phyloP scores from a whole-genome alignment of 2,888 invertebrate genomes.

The Stenurella melanura region DNA sequence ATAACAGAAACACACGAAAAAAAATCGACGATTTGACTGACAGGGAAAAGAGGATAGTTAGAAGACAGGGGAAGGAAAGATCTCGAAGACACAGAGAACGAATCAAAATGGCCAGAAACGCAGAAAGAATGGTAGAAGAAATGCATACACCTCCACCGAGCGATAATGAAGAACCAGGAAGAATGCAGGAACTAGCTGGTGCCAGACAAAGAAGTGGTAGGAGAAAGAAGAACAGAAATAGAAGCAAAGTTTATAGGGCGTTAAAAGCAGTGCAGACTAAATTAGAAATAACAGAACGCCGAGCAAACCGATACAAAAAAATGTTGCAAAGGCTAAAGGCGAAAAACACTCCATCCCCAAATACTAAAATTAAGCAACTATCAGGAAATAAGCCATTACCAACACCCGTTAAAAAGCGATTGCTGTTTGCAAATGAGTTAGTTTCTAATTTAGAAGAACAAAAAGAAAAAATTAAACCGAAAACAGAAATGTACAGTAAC shows the following conservation, averaged over 20 bases:
- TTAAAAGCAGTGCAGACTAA: neutral
- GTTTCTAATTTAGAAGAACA: neutral
- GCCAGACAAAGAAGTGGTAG: neutral
- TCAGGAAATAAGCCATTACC: neutral
- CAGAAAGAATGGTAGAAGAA: neutral
- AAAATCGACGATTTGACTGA: neutral
- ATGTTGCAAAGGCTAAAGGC: no score
- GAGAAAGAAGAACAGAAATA: conserved; percentile 11
- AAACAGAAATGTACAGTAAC: conserved; percentile 4
- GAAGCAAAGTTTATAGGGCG: conserved; percentile 5
- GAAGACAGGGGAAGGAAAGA: neutral
- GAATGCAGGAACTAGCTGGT: neutral
- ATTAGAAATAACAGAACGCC: neutral
- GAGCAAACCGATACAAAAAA: conserved; percentile 1
- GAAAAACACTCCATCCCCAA: neutral
- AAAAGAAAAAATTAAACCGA: conserved; percentile 10
- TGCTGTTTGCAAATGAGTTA: conserved; percentile 1
- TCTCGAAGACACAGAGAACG: neutral
- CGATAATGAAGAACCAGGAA: neutral
- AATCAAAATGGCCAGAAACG: neutral
- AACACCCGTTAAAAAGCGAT: neutral
- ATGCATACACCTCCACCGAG: neutral
- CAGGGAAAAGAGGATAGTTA: conserved; percentile 8
- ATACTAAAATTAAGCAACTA: neutral
- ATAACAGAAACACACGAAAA: neutral